Evolutionary conservation across 1,140 invertebrate genomes (phyloP), one percentile per base, ranked within the genome.

Genomic region (Habropoda laboriosa): DNA sequence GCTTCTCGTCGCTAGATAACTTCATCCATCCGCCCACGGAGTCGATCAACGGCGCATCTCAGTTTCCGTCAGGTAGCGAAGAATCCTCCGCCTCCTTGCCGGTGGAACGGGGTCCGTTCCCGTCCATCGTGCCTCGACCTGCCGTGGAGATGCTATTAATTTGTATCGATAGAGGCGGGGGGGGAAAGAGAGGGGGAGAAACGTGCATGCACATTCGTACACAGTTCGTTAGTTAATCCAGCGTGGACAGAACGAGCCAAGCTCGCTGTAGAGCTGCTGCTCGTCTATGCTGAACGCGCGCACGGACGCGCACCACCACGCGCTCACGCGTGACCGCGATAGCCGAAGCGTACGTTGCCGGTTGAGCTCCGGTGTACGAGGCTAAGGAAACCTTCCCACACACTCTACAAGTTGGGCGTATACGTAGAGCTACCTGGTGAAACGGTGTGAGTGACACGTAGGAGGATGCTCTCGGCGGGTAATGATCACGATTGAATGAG

Each of bases 401-500:
- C 75, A 18, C 4, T 16, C 12, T 2, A 10, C 16, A 0, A 21
- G n/a, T 30, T 45, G 49, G 47, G 45, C 24, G 21, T 78, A 47
- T 60, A 79, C 55, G 55, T 66, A 72, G 24, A 71, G 45, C 60
- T 21, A 18, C 13, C 24, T 38, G 57, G 49, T n/a, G 49, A 45
- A 68, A 60, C 80, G n/a, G 71, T 79, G 81, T 86, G 72, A 81
- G 81, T 81, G 80, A 87, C 89, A 90, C 86, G 90, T 90, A 89
- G 87, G 87, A 89, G 85, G 89, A 90, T 88, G 82, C 87, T 88
- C 86, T 80, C 76, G 76, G 83, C 83, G 86, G 85, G 86, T 91
- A 90, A 90, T 91, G 90, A 90, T 90, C 90, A 90, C 88, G 90
- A 91, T 90, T 90, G 89, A 91, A 91, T 90, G 89, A 90, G 89